A percentile compares a stretch with the other conserved stretches of the same genome.
These are phyloP conservation scores for Pimephales promelas DNA, from an alignment of 2,113 vertebrate genomes.

Conservation along the genomic window DNA sequence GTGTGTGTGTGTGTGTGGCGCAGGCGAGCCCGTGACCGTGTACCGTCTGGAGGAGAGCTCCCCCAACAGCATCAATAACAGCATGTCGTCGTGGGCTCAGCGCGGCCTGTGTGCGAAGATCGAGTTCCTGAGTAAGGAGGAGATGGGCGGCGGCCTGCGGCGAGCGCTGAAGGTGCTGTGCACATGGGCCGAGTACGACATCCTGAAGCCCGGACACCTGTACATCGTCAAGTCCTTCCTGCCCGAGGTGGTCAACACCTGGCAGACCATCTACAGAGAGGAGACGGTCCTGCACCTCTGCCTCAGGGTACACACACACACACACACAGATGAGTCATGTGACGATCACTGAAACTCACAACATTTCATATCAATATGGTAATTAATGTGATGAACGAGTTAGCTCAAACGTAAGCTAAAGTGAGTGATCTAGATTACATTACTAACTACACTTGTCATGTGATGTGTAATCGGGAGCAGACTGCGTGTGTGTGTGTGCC, in stretches of 20 bases:
- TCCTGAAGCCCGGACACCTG: constrained; percentile 93
- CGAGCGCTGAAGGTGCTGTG: constrained; percentile 95
- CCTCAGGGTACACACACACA: constrained; percentile 82
- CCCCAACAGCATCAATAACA: constrained; percentile 95
- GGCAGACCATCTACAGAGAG: constrained; percentile 96
- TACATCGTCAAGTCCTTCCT: constrained; percentile 99
- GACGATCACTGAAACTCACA: too few relatives aligned
- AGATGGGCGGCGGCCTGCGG: constrained; percentile 96
- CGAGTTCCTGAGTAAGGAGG: constrained; percentile 97
- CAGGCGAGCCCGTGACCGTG: constrained; percentile 95
- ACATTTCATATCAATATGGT: too few relatives aligned
- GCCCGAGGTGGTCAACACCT: constrained; percentile 94
- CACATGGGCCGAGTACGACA: constrained; percentile 96
- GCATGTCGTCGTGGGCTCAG: constrained; percentile 99
- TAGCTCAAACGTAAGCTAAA: too few relatives aligned
- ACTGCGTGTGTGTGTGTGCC: background rate
- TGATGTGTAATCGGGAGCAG: too few relatives aligned
- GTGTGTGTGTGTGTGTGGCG: constrained; percentile 13
- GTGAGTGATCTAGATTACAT: too few relatives aligned
- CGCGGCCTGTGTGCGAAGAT: constrained; percentile 97
- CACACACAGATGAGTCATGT: too few relatives aligned
- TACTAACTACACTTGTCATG: too few relatives aligned
- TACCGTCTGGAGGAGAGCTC: constrained; percentile 98
- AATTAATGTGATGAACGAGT: too few relatives aligned
- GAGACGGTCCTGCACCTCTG: constrained; percentile 97